A percentile compares a stretch with the other conserved stretches of the same genome.
These are phyloP conservation scores for Heterohyrax brucei DNA, from an alignment of 2,797 vertebrate genomes.

Conservation along the genomic window DNA sequence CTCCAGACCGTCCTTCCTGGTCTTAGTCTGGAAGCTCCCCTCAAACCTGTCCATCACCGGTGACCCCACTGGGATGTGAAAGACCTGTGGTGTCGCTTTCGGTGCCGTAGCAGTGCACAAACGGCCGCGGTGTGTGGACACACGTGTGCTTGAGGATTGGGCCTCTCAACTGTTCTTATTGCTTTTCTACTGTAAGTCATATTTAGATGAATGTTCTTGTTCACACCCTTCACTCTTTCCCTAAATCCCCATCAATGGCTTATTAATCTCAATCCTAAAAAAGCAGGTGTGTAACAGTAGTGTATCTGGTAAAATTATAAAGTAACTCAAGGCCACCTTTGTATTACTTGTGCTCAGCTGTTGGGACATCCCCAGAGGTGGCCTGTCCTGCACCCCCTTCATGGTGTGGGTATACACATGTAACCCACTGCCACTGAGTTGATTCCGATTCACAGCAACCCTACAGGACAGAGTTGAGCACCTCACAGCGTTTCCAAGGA, in stretches of 20 bases:
- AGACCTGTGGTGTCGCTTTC: no score
- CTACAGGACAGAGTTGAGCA: no score
- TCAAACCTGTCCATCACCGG: no score
- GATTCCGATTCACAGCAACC: no score
- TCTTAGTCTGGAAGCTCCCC: no score
- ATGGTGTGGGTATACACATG: no score
- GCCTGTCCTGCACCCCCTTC: not conserved
- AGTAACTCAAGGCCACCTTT: not conserved
- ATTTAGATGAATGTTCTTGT: slow-evolving; percentile 13
- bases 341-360: not conserved
- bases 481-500: no score
- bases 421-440: no score
- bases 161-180: not conserved
- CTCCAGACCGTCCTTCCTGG: no score
- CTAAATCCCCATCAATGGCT: not conserved
- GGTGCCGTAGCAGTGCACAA: no score
- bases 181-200: slow-evolving; percentile 28
- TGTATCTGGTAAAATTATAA: not conserved
- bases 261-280: slow-evolving; percentile 14
- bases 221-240: slow-evolving; percentile 17
- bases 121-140: not conserved
- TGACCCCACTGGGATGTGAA: no score
- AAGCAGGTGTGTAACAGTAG: not conserved
- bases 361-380: not conserved
- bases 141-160: slow-evolving; percentile 19